Percentiles rank a stretch among this genome's conserved stretches.
Conservation (phyloP, 2,888 invertebrate genomes). For the Polyploca ridens region DNA sequence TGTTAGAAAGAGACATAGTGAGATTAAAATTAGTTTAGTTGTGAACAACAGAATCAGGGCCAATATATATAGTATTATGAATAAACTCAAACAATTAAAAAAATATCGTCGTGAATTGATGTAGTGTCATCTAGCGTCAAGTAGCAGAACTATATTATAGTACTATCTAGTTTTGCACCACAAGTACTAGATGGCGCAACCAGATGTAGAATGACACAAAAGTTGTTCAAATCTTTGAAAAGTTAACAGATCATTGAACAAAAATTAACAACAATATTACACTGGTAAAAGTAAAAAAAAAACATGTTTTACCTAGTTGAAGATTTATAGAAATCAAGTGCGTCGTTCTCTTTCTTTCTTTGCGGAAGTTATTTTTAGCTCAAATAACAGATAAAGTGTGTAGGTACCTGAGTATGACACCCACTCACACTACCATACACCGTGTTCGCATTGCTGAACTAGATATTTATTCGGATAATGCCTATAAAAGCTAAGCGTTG, state of each 20-base stretch:
- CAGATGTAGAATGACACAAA: not conserved
- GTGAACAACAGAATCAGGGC: too few species aligned
- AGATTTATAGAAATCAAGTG: not conserved
- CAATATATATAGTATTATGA: too few species aligned
- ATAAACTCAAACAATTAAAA: too few species aligned
- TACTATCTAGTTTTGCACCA: not conserved
- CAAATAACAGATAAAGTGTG: conserved; percentile 23
- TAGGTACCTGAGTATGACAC: conserved; percentile 14
- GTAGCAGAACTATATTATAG: conserved; percentile 48
- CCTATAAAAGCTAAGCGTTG: not conserved
- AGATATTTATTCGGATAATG: not conserved
- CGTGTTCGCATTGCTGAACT: not conserved
- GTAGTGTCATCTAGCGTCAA: conserved; percentile 58
- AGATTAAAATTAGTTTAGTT: too few species aligned
- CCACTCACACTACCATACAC: not conserved
- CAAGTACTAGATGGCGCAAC: conserved; percentile 43
- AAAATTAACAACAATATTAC: not conserved
- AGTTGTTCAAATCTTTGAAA: not conserved
- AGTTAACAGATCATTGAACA: not conserved
- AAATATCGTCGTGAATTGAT: not conserved
- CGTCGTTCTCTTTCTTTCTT: conserved; percentile 14
- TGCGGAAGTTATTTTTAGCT: conserved; percentile 23
- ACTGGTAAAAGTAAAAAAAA: too few species aligned
- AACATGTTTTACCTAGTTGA: not conserved
- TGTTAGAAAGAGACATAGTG: too few species aligned